Evolutionary conservation across 1,140 invertebrate species (phyloP).

Genomic region (Portunus trituberculatus): DNA sequence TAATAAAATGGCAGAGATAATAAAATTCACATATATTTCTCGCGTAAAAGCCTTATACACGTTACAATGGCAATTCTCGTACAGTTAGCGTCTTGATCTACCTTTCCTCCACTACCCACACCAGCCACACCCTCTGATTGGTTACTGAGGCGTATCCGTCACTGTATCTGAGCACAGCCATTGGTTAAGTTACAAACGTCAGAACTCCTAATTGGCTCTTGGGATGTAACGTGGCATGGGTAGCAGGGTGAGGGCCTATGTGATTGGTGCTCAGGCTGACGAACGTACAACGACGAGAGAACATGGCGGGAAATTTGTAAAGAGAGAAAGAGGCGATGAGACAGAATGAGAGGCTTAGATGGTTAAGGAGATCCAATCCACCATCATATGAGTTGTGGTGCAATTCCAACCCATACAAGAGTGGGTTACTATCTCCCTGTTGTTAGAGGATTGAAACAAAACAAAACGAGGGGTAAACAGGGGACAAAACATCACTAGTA

Average conservation of each 20-base stretch:
- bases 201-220: slow-evolving; percentile 60
- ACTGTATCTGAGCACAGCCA: not conserved
- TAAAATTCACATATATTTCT: slow-evolving; percentile 77
- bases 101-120: not conserved
- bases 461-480: not conserved
- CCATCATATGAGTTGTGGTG: slow-evolving; percentile 74
- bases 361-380: slow-evolving; percentile 54
- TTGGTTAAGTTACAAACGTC: not conserved
- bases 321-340: slow-evolving; percentile 36
- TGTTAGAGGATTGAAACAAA: slow-evolving; percentile 63
- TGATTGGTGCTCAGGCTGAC: slow-evolving; percentile 71
- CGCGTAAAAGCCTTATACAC: slow-evolving; percentile 76
- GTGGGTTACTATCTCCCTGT: slow-evolving; percentile 49
- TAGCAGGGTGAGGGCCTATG: slow-evolving; percentile 51
- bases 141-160: not conserved
- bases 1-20: slow-evolving; percentile 43
- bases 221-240: slow-evolving; percentile 66
- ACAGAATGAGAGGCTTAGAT: slow-evolving; percentile 35
- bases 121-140: slow-evolving; percentile 43
- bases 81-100: slow-evolving; percentile 59
- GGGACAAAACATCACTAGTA: slow-evolving; percentile 50
- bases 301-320: slow-evolving; percentile 69
- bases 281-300: slow-evolving; percentile 74
- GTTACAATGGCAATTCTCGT: slow-evolving; percentile 72
- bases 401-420: slow-evolving; percentile 73